phyloP scores from a whole-genome alignment of 64 coral and sea anemone species.

The Stichodactyla helianthus region DNA sequence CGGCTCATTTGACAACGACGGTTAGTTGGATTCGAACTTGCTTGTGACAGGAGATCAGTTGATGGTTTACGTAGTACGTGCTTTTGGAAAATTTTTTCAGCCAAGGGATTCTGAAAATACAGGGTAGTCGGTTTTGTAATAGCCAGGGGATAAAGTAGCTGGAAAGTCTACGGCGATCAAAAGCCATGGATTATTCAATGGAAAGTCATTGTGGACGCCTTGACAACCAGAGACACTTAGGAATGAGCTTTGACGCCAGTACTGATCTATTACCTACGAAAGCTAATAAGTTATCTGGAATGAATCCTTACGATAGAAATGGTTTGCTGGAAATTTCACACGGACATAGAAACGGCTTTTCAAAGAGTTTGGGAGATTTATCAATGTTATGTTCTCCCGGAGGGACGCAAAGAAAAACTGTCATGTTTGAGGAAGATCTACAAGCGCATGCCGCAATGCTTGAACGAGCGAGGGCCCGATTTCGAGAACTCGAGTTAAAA shows the following conservation, averaged over 20 bases:
- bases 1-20: not conserved
- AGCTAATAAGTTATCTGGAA: constrained; percentile 10
- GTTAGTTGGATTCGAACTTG: not conserved
- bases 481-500: constrained; percentile 80
- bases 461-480: constrained; percentile 64
- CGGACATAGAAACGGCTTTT: constrained; percentile 65
- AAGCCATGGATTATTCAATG: not conserved
- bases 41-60: not conserved
- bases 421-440: constrained; percentile 84
- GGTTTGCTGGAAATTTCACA: constrained; percentile 7
- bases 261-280: not conserved
- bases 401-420: constrained; percentile 37
- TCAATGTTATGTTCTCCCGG: constrained; percentile 11
- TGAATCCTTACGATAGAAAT: constrained; percentile 1
- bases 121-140: no score
- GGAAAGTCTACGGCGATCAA: not conserved
- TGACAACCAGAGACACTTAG: not conserved
- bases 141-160: not conserved
- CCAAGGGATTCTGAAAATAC: no score
- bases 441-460: constrained; percentile 62
- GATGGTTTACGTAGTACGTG: not conserved
- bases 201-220: not conserved
- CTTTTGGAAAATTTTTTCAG: not conserved
- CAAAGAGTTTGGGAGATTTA: constrained; percentile 79
- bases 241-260: not conserved